Evolutionary conservation across 2,113 vertebrate species (phyloP), one percentile per base, ranked within the genome.

Genomic region (Festucalex cinctus): DNA sequence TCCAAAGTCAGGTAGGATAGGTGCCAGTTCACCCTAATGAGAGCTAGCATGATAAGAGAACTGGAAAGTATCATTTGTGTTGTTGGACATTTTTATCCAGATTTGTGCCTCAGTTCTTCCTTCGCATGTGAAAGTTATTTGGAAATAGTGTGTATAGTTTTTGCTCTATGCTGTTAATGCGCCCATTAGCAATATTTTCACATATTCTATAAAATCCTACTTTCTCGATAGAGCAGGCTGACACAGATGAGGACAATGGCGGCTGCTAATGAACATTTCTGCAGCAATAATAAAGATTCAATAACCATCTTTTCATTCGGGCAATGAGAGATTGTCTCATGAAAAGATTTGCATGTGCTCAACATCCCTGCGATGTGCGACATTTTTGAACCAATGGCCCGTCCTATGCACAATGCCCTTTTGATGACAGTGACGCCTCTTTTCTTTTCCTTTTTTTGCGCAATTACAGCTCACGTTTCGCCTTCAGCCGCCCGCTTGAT

Each of bases 401-500:
- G 44, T 88, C 85, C 74, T 72, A 70, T 84, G 79, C 85, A 84
- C 66, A 80, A 86, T 83, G 82, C 76, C 70, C 80, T 78, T 87
- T 79, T 89, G 88, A 92, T 90, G 83, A 91, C 88, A 86, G 83
- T 83, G 71, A 83, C 67, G 70, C 72, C 53, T 76, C 85, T 86
- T 54, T 54, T 54, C 20, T 24, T 16, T 16, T 2, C 14, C 2
- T 22, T 56, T 56, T 76, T 85, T 83, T 80, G 81, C 83, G 81
- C 85, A 88, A 92, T 90, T 91, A 89, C 88, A 77, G 85, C 71
- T 90, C 88, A 88, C 81, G 85, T 88, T 57, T 88, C 86, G 68
- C 76, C 70, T 65, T 69, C 74, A 64, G 77, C 80, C 75, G 44
- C 65, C 71, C 59, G 73, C 75, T 77, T 79, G 63, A 91, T 91